Conservation (phyloP, 2,888 invertebrate genomes). For the Standfussiana lucernea region DNA sequence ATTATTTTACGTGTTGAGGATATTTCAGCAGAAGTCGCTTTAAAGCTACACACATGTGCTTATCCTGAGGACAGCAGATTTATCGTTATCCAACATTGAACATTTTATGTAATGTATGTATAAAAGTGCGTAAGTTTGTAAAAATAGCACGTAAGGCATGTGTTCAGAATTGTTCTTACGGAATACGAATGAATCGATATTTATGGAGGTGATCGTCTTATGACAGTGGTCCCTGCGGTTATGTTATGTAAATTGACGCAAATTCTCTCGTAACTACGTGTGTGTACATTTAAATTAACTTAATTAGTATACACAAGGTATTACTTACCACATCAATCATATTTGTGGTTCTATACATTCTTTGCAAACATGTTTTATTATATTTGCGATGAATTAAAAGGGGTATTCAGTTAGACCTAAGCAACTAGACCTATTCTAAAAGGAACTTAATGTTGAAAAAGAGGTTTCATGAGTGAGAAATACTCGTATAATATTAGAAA, state of each 20-base stretch:
- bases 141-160: slow-evolving; percentile 45
- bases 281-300: slow-evolving; percentile 61
- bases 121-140: slow-evolving; percentile 47
- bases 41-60: slow-evolving; percentile 4
- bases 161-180: slow-evolving; percentile 36
- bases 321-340: slow-evolving; percentile 38
- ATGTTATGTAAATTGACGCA: slow-evolving; percentile 70
- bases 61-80: slow-evolving; percentile 1
- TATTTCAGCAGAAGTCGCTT: slow-evolving; percentile 14
- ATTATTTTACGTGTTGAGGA: slow-evolving; percentile 19
- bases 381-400: slow-evolving; percentile 13
- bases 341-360: slow-evolving; percentile 43
- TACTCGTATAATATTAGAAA: too few relatives aligned
- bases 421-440: background rate
- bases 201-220: slow-evolving; percentile 69
- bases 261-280: slow-evolving; percentile 68
- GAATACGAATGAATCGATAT: slow-evolving; percentile 73
- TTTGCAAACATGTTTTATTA: slow-evolving; percentile 35
- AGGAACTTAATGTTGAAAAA: background rate
- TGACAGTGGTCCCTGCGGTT: slow-evolving; percentile 68
- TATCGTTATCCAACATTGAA: slow-evolving; percentile 18
- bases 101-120: slow-evolving; percentile 40
- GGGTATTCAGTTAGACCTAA: background rate
- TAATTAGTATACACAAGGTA: slow-evolving; percentile 57
- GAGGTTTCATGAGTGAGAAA: background rate